phyloP scores from a whole-genome alignment of 92 coral and sea anemone species.

The Diadumene lineata region DNA sequence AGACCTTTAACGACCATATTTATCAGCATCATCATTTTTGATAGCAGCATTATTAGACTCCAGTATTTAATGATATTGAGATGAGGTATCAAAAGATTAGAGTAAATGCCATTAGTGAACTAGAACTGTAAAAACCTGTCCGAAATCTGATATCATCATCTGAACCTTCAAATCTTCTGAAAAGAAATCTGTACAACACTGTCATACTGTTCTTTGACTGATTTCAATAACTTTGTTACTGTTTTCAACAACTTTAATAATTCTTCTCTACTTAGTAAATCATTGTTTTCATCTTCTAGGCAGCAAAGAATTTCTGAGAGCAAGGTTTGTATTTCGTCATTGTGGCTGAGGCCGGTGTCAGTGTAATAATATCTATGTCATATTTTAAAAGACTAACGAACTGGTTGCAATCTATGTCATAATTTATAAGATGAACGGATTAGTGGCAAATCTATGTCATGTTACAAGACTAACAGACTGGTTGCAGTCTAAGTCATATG shows the following conservation, averaged over 20 bases:
- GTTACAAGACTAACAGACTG: no score
- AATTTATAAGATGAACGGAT: no score
- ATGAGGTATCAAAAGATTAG: neutral
- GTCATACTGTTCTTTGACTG: slow-evolving; percentile 16
- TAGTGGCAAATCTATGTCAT: no score
- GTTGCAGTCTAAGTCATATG: no score
- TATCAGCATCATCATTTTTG: neutral
- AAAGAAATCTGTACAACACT: neutral
- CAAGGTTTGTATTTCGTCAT: no score
- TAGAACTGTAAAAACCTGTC: slow-evolving; percentile 16
- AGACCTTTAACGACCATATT: neutral
- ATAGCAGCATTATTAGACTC: neutral
- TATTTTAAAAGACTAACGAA: no score
- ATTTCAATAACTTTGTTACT: slow-evolving; percentile 4
- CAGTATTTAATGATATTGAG: neutral
- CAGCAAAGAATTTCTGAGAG: no score
- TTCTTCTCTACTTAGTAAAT: neutral
- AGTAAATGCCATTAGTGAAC: neutral
- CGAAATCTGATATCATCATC: neutral
- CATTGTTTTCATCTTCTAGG: neutral
- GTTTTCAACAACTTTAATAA: neutral
- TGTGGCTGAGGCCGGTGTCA: no score
- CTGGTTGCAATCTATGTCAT: no score
- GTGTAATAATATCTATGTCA: no score
- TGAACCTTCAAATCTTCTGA: slow-evolving; percentile 14